These are phyloP conservation scores for Heliothis subflexa DNA, from an alignment of 1,140 invertebrate genomes.

Conservation along the genomic window DNA sequence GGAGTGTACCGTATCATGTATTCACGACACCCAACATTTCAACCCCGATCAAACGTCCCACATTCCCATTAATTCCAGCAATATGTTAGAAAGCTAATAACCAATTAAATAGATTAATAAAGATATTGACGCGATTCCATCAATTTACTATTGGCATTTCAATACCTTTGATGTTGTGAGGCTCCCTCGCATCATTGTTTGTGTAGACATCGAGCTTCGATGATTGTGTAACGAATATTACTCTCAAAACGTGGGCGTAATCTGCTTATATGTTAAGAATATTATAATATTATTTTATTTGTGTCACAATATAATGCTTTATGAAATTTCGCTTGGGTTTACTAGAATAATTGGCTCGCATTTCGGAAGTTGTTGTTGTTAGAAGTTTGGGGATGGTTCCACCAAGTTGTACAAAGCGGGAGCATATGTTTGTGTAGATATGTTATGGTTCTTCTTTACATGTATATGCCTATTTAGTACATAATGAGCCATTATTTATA, in stretches of 20 bases:
- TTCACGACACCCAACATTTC: constrained; percentile 18
- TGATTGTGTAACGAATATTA: constrained; percentile 61
- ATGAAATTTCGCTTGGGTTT: neutral
- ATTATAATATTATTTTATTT: constrained; percentile 33
- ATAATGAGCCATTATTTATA: neutral
- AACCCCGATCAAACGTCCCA: constrained; percentile 66
- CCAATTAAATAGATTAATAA: constrained; percentile 84
- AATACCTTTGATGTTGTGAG: constrained; percentile 74
- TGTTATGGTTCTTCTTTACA: no score
- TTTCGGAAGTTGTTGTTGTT: constrained; percentile 18
- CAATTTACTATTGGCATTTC: constrained; percentile 73
- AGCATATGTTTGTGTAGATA: no score
- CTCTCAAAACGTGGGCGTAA: constrained; percentile 50
- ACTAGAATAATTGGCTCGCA: constrained; percentile 18
- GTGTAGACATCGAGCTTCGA: constrained; percentile 62
- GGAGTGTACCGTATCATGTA: constrained; percentile 33
- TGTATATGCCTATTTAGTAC: no score
- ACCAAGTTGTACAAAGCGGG: neutral
- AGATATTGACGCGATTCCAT: constrained; percentile 77
- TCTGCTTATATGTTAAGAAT: constrained; percentile 49
- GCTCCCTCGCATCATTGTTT: constrained; percentile 77
- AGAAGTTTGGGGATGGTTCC: constrained; percentile 14
- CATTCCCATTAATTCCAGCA: constrained; percentile 70
- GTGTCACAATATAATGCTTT: neutral
- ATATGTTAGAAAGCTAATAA: constrained; percentile 76